Base-by-base conservation (phyloP, 1,140 invertebrate genomes). In the Proctacanthus coquilletti region DNA sequence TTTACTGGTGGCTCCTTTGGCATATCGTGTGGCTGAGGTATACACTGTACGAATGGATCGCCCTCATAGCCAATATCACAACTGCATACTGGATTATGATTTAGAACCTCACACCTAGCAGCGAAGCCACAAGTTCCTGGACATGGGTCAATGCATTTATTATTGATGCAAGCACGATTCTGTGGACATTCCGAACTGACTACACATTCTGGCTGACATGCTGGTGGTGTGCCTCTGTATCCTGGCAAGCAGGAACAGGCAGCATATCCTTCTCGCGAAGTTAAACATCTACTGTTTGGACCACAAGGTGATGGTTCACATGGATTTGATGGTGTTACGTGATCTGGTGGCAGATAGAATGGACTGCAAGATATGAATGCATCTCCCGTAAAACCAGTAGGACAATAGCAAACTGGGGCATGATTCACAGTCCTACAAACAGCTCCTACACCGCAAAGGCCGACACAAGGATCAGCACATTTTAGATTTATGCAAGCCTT, bases 21-120 rank as follows among this genome's bases (percentile, higher is more conserved):
- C 27, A 62, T 56, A 38, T 61, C 51, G 48, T 51, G 55, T 21
- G 64, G 55, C 18, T 67, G 61, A 27, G 54, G 55, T 34, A 68
- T 65, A 48, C 86, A 89, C 30, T 69, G 72, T 13, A 74, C 66
- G 48, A 85, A 86, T 20, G 84, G 83, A 74, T 89, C 80, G 17
- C 84, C 84, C 42, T 72, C 68, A 52, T 74, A 70, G 23, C 73
- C 75, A n/a, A 66, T 56, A 18, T 76, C 68, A 59, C 84, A 88
- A 30, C 69, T 77, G 50, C 83, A 86, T 41, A 85, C 75, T 3
- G 84, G 82, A 57, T 84, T 84, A 49, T 85, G 82, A 54, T 85
- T 84, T 18, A 84, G 69, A 2, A 81, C 76, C 17, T 71, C 68
- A 55, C 84, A 89, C 14, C 72, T 49, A 10, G 84, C 79, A 42